These are phyloP conservation scores for Glandiceps talaboti DNA, from an alignment of 53 echinoderm and acorn worm species.

Conservation along the genomic window DNA sequence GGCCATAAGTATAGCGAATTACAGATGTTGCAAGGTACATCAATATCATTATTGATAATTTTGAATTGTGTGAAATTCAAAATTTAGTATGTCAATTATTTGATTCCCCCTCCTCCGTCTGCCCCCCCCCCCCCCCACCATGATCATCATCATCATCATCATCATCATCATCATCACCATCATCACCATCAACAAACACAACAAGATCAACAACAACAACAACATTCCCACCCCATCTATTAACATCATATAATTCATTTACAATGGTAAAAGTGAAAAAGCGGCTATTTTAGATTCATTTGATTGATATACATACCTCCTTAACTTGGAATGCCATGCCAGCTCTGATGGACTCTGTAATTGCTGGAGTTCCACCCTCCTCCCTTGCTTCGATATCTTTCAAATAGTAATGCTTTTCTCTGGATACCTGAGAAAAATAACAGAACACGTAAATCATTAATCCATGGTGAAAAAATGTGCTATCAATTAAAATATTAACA, in stretches of 20 bases:
- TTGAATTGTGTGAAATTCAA: too few species aligned
- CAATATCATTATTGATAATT: too few species aligned
- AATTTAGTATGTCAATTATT: too few species aligned
- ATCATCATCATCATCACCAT: not conserved
- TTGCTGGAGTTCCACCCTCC: constrained; percentile 90
- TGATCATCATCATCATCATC: not conserved
- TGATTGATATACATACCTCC: constrained; percentile 26
- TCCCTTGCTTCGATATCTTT: constrained; percentile 79
- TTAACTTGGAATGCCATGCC: constrained; percentile 84
- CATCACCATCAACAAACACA: not conserved
- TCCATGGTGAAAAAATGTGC: too few species aligned
- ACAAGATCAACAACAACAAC: not conserved
- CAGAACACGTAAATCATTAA: too few species aligned
- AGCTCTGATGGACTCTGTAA: constrained; percentile 85
- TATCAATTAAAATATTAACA: too few species aligned
- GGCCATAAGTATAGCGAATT: too few species aligned
- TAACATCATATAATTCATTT: too few species aligned
- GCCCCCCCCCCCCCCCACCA: not conserved
- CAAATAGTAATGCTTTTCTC: constrained; percentile 70
- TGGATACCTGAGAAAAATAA: constrained; percentile 50
- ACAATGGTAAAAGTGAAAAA: too few species aligned
- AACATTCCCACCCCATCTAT: not conserved
- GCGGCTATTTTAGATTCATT: too few species aligned
- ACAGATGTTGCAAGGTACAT: too few species aligned
- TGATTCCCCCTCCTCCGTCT: not conserved